phyloP scores from a whole-genome alignment of 2,113 vertebrate genomes.

The Calypte anna region DNA sequence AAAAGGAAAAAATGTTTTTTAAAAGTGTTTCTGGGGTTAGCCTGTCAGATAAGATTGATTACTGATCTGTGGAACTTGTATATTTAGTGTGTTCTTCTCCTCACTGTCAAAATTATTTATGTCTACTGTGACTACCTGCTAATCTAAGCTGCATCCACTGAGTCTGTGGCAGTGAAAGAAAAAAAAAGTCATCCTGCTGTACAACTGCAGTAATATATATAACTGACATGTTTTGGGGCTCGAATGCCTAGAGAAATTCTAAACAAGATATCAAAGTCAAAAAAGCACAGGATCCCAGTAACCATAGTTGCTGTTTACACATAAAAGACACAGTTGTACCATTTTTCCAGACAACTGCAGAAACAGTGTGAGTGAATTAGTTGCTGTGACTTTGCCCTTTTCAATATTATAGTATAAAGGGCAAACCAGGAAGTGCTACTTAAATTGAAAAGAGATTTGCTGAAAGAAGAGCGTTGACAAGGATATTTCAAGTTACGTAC shows the following conservation, averaged over 20 bases:
- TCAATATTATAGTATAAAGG: not conserved
- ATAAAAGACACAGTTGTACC: not conserved
- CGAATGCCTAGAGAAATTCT: not conserved
- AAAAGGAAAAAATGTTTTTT: constrained; percentile 33
- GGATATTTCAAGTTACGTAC: not conserved
- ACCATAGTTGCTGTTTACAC: not conserved
- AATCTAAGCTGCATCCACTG: not conserved
- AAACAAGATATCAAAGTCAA: constrained; percentile 20
- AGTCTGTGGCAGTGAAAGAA: not conserved
- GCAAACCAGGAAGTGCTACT: not conserved
- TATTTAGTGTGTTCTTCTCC: constrained; percentile 43
- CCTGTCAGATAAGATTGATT: constrained; percentile 52
- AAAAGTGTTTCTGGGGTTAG: constrained; percentile 45
- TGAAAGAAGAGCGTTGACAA: not conserved
- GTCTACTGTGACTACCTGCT: constrained; percentile 13
- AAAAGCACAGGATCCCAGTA: not conserved
- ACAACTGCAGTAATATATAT: not conserved
- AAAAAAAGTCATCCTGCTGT: not conserved
- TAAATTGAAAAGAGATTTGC: not conserved
- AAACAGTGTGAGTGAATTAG: not conserved
- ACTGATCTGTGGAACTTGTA: constrained; percentile 52
- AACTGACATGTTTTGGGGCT: constrained; percentile 20
- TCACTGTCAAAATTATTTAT: constrained; percentile 69
- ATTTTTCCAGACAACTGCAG: not conserved
- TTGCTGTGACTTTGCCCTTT: not conserved